Conservation (phyloP, 2,797 vertebrate species). For the Bothrops alternatus region DNA sequence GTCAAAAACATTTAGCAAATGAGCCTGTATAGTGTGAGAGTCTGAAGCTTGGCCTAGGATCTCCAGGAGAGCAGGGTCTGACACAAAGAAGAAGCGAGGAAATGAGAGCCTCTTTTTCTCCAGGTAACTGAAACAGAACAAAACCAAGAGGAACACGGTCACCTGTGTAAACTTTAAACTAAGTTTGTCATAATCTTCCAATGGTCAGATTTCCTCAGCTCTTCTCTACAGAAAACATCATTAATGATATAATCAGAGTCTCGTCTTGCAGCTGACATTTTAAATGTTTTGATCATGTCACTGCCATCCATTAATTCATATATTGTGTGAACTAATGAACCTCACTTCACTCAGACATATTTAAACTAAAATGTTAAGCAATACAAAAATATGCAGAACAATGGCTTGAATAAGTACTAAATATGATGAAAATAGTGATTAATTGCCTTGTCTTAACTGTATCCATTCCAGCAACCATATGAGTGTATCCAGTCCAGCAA, state of each 20-base stretch:
- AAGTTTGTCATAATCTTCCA: background rate
- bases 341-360: background rate
- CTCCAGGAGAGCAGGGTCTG: conserved; percentile 91
- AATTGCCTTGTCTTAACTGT: background rate
- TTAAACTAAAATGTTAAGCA: background rate
- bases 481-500: background rate
- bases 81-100: conserved; percentile 96
- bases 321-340: background rate
- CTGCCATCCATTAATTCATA: background rate
- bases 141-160: background rate
- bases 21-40: conserved; percentile 92
- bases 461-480: background rate
- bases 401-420: background rate
- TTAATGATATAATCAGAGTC: background rate
- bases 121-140: conserved; percentile 78
- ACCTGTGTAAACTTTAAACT: background rate
- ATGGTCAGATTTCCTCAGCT: background rate
- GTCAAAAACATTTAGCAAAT: conserved; percentile 94
- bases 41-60: conserved; percentile 96
- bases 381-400: background rate
- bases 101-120: conserved; percentile 94
- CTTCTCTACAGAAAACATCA: background rate
- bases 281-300: conserved; percentile 20
- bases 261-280: background rate
- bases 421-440: background rate